phyloP scores from a whole-genome alignment of 2,797 vertebrate species.

The Falco biarmicus region DNA sequence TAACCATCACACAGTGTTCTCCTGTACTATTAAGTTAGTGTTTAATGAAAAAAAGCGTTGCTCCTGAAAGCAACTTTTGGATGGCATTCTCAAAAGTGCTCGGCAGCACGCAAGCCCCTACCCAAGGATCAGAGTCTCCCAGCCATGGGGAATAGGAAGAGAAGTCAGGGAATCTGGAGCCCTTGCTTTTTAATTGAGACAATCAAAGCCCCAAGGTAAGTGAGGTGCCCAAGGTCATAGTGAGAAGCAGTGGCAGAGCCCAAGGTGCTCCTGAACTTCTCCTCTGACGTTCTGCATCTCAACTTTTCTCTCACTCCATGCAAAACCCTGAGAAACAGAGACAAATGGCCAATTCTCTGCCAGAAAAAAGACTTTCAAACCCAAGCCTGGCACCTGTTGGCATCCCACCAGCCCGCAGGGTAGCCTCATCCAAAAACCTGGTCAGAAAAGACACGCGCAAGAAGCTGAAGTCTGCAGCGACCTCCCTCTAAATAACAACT shows the following conservation, averaged over 20 bases:
- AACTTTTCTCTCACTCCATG: not conserved
- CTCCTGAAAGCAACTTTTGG: not conserved
- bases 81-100: not conserved
- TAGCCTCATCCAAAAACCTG: not conserved
- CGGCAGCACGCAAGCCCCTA: accelerated
- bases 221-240: not conserved
- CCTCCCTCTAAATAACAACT: not conserved
- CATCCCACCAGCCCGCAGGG: not conserved
- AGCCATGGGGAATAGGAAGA: accelerated
- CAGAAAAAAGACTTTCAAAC: not conserved
- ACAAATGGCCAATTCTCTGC: not conserved
- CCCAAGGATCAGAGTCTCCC: not conserved
- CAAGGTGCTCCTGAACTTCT: not conserved
- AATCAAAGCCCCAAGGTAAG: not conserved
- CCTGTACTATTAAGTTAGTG: not conserved
- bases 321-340: accelerated
- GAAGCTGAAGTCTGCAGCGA: not conserved
- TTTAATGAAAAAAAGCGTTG: not conserved
- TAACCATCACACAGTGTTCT: slow-evolving; percentile 21
- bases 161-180: not conserved
- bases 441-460: accelerated
- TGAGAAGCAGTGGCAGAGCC: not conserved
- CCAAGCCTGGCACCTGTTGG: not conserved
- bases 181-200: not conserved
- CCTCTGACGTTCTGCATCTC: not conserved